phyloP scores from a whole-genome alignment of 2,113 vertebrate genomes.

The Mobula hypostoma region DNA sequence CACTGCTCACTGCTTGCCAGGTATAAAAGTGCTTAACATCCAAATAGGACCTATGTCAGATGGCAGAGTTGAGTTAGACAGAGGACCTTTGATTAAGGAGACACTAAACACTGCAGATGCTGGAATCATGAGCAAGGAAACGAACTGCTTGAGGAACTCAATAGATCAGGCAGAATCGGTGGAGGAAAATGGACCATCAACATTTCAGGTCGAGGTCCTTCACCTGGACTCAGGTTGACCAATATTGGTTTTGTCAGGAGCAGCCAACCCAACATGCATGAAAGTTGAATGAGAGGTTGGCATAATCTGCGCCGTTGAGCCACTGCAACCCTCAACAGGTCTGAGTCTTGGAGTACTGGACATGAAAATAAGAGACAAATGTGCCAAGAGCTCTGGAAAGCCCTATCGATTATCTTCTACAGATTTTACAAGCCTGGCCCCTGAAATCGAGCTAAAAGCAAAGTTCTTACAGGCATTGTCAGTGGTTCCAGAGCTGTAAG shows the following conservation, averaged over 20 bases:
- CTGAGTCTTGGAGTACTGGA: neutral
- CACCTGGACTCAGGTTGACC: too few species aligned
- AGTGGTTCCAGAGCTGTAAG: neutral
- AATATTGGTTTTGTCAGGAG: neutral
- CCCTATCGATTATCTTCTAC: neutral
- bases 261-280: neutral
- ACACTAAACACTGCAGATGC: too few species aligned
- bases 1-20: neutral
- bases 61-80: neutral
- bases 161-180: too few species aligned
- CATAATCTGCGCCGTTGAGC: neutral
- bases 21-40: neutral
- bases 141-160: too few species aligned
- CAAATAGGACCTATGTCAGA: neutral
- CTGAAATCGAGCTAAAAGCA: neutral
- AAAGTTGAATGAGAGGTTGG: neutral
- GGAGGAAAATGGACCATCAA: too few species aligned
- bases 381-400: neutral
- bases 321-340: neutral
- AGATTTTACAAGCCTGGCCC: neutral
- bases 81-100: neutral
- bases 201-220: too few species aligned
- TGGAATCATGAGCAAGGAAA: too few species aligned
- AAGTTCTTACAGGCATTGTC: neutral
- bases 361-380: neutral